Evolutionary conservation across 2,113 vertebrate genomes (phyloP), one percentile per base, ranked within the genome.

Genomic region (Pygoscelis adeliae): DNA sequence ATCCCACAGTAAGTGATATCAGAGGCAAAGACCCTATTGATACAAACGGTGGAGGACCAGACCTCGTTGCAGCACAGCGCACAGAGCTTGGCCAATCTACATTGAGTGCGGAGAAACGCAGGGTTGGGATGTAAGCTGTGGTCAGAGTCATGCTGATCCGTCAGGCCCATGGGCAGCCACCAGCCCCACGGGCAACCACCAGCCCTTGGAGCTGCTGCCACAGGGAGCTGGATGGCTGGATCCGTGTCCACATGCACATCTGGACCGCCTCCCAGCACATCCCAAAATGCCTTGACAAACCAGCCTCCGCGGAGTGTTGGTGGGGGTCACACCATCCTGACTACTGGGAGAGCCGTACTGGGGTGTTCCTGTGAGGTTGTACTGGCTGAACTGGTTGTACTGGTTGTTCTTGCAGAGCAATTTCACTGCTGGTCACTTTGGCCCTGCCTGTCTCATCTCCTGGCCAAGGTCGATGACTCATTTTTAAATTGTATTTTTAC

Each of bases 31-130:
- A 30, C 38, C 27, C 36, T 36, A 0, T 11, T 55, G 52, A 15
- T 63, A 1, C 2, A 13, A 26, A 3, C 0, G 12, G n/a, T 52
- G 34, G 44, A 58, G 49, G 65, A 67, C 14, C 61, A 87, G 11
- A 63, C 26, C 50, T 58, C 1, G 0, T 13, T 36, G 32, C 62
- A 53, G 63, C 17, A 22, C 17, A 25, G 36, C 1, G 2, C 17
- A 5, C 36, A 18, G 59, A 53, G 47, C 20, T 61, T 46, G 89
- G 71, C 19, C 46, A 11, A 25, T 46, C 47, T 32, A 1, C 0
- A 0, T 0, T 17, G 65, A 32, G 34, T 0, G 10, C 23, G 36
- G 50, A 76, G 82, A 87, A 61, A 13, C 0, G 0, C 9, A 10
- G 42, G 36, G 16, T 11, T 46, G 47, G 55, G 50, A 49, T 55